Conservation (phyloP, 2,888 invertebrate species). For the Amiota mariae region DNA sequence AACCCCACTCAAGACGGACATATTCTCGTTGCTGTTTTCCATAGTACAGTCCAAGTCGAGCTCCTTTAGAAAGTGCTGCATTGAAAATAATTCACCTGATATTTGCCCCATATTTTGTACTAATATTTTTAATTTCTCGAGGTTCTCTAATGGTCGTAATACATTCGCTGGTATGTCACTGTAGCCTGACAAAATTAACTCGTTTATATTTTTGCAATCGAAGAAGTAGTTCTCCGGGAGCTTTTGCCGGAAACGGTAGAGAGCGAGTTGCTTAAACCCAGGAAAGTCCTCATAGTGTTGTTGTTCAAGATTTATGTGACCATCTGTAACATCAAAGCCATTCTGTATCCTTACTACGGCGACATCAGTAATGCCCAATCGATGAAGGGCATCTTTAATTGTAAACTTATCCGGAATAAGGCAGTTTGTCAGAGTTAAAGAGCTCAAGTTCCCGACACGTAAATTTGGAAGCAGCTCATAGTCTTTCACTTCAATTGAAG, state of each 20-base stretch:
- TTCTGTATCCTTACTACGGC: slow-evolving; percentile 52
- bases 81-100: slow-evolving; percentile 54
- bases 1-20: slow-evolving; percentile 54
- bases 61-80: slow-evolving; percentile 46
- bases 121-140: slow-evolving; percentile 49
- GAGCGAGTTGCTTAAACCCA: slow-evolving; percentile 43
- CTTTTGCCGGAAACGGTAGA: slow-evolving; percentile 48
- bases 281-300: slow-evolving; percentile 55
- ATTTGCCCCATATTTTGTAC: slow-evolving; percentile 53
- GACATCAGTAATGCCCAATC: slow-evolving; percentile 53
- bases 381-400: slow-evolving; percentile 45
- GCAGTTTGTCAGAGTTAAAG: slow-evolving; percentile 50
- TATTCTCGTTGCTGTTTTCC: slow-evolving; percentile 56
- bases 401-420: slow-evolving; percentile 53
- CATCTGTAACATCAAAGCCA: slow-evolving; percentile 51
- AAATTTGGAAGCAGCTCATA: slow-evolving; percentile 55
- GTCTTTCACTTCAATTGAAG: slow-evolving; percentile 53
- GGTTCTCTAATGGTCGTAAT: slow-evolving; percentile 48
- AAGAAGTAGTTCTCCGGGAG: slow-evolving; percentile 49
- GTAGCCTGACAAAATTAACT: slow-evolving; percentile 49
- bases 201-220: slow-evolving; percentile 48
- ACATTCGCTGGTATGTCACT: slow-evolving; percentile 51
- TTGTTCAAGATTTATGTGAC: slow-evolving; percentile 52
- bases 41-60: slow-evolving; percentile 53
- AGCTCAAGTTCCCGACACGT: slow-evolving; percentile 48